A percentile compares a stretch with the other conserved stretches of the same genome.
phyloP scores from a whole-genome alignment of 1,140 invertebrate genomes.

The Bombus superbus region DNA sequence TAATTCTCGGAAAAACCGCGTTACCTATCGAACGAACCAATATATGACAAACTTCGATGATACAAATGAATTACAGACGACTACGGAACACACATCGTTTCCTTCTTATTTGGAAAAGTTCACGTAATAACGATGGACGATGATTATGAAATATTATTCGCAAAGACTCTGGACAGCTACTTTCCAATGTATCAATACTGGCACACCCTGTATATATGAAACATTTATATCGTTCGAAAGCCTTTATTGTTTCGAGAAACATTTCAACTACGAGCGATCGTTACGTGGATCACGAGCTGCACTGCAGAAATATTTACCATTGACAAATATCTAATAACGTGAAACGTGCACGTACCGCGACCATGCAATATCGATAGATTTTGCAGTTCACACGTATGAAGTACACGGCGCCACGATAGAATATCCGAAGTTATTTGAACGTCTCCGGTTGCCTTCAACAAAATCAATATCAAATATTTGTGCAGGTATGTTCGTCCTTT shows the following conservation, averaged over 20 bases:
- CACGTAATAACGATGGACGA: conserved; percentile 23
- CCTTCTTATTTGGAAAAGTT: conserved; percentile 60
- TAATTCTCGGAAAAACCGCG: too few relatives aligned
- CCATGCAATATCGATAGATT: conserved; percentile 27
- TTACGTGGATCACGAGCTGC: not conserved
- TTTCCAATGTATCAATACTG: too few relatives aligned
- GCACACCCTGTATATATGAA: not conserved
- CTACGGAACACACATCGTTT: conserved; percentile 51
- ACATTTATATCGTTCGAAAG: not conserved
- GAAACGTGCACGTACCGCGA: not conserved
- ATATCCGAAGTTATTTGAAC: conserved; percentile 44
- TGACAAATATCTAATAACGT: conserved; percentile 35
- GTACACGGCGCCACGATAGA: not conserved
- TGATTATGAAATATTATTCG: conserved; percentile 17
- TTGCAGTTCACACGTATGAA: conserved; percentile 26
- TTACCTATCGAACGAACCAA: too few relatives aligned
- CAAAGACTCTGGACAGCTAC: not conserved
- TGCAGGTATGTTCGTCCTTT: not conserved
- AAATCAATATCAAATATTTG: conserved; percentile 48
- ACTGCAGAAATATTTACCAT: not conserved
- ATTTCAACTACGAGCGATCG: not conserved
- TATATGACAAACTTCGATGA: conserved; percentile 51
- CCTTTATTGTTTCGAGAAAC: not conserved
- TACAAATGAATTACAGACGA: conserved; percentile 52
- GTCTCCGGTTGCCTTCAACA: conserved; percentile 9